Percentiles rank a stretch among this genome's conserved stretches.
Conservation (phyloP, 1,140 invertebrate species). For the Megalopta genalis region DNA sequence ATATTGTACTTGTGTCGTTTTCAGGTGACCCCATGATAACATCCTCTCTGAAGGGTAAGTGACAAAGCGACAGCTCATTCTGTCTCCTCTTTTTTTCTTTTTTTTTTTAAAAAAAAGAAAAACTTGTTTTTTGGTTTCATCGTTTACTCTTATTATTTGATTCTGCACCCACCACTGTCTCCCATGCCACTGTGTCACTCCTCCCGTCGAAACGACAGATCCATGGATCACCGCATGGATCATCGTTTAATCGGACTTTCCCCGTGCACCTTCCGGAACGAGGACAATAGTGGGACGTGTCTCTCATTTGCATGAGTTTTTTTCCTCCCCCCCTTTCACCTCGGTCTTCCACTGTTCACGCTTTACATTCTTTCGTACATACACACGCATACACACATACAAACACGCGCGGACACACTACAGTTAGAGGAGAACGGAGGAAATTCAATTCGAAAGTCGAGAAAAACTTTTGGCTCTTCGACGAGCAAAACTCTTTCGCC, state of each 20-base stretch:
- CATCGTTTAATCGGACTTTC: constrained; percentile 6
- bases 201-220: constrained; percentile 28
- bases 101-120: too few relatives aligned
- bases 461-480: neutral
- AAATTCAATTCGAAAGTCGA: neutral
- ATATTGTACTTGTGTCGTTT: constrained; percentile 78
- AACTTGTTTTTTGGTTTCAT: neutral
- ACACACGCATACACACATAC: neutral
- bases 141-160: neutral
- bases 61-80: constrained; percentile 67
- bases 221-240: constrained; percentile 15
- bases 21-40: constrained; percentile 81
- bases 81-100: constrained; percentile 50
- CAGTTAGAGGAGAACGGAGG: constrained; percentile 2
- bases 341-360: neutral
- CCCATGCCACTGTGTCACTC: neutral
- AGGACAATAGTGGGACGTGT: constrained; percentile 41
- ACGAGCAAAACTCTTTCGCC: neutral
- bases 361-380: constrained; percentile 15
- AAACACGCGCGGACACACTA: neutral
- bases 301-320: constrained; percentile 51
- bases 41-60: constrained; percentile 81
- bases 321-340: neutral
- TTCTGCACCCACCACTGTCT: neutral
- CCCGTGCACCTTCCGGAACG: neutral